Base-by-base conservation (phyloP, 2,888 invertebrate genomes). In the Geophilus truncorum region DNA sequence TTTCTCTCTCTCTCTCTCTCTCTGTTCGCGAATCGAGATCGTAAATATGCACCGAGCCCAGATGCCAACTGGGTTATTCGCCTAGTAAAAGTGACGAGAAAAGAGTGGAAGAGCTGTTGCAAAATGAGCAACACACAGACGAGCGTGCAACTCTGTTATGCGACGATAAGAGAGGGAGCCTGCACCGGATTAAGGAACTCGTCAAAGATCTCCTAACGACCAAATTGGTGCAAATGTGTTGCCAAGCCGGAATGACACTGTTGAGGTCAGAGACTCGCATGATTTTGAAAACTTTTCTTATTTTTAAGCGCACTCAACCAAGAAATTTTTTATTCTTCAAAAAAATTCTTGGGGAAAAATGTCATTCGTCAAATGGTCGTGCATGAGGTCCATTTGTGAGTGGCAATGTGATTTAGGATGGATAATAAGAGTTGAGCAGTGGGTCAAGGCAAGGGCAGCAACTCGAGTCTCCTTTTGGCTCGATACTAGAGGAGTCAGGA, bases 21-120 rank as follows among this genome's bases (percentile, higher is more conserved):
- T 62, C 75, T 5, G 12, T 25, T 12, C n/a, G 75, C 77, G 36
- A 77, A 77, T 34, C 77, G 36, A 77, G 77, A 34, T 32, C 34
- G 36, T 34, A 36, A 36, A 77, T 34, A 77, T 77, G 77, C 32
- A 77, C 10, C 30, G 36, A 77, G 77, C 77, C 77, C 77, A 36
- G 30, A 36, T 70, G 70, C 70, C 70, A 70, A 70, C 25, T 70
- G 70, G 70, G 70, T 28, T 28, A 70, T 28, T 70, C 70, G 70
- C 70, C 70, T 70, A 70, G 70, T 70, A 70, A 70, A 70, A 70
- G 70, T 70, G 70, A 70, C 70, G 70, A 70, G 70, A 70, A 70
- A 28, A 70, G 70, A 70, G 70, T 51, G 51, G 18, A 51, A 51
- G 51, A 15, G 51, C 51, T 51, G 51, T 70, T 70, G 70, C 70